These are phyloP conservation scores for Leptopilina syphax DNA, from an alignment of 2,888 invertebrate species.

Conservation along the genomic window DNA sequence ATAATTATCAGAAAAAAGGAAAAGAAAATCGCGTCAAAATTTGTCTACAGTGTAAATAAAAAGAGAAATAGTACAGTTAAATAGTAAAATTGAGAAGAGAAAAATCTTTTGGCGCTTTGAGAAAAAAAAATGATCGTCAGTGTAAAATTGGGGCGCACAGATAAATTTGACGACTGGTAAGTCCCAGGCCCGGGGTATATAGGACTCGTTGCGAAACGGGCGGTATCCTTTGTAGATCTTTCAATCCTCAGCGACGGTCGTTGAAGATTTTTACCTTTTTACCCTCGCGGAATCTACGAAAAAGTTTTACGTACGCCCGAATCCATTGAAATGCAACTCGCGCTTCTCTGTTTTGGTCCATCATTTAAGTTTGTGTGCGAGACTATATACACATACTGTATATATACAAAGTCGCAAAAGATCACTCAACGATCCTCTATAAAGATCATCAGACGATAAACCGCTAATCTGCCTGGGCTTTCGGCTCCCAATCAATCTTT, in stretches of 20 bases:
- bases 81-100: too few species aligned
- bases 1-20: too few species aligned
- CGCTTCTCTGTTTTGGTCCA: slow-evolving; percentile 66
- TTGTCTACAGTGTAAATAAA: too few species aligned
- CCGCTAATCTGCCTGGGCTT: slow-evolving; percentile 64
- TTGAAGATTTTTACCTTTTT: slow-evolving; percentile 73
- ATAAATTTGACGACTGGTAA: slow-evolving; percentile 31
- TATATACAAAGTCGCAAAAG: slow-evolving; percentile 6
- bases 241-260: slow-evolving; percentile 63
- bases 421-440: slow-evolving; percentile 45
- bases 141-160: slow-evolving; percentile 39
- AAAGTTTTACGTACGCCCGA: slow-evolving; percentile 70
- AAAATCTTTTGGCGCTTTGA: too few species aligned
- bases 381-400: too few species aligned
- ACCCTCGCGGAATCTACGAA: slow-evolving; percentile 72
- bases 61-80: too few species aligned
- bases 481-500: slow-evolving; percentile 60
- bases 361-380: slow-evolving; percentile 55
- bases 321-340: slow-evolving; percentile 73
- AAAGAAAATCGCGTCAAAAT: too few species aligned
- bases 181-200: neutral
- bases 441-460: slow-evolving; percentile 62
- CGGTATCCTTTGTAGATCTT: slow-evolving; percentile 68
- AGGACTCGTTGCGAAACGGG: slow-evolving; percentile 59
- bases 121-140: neutral